Conservation (phyloP, 2,797 vertebrate species). For the Lemur catta region DNA sequence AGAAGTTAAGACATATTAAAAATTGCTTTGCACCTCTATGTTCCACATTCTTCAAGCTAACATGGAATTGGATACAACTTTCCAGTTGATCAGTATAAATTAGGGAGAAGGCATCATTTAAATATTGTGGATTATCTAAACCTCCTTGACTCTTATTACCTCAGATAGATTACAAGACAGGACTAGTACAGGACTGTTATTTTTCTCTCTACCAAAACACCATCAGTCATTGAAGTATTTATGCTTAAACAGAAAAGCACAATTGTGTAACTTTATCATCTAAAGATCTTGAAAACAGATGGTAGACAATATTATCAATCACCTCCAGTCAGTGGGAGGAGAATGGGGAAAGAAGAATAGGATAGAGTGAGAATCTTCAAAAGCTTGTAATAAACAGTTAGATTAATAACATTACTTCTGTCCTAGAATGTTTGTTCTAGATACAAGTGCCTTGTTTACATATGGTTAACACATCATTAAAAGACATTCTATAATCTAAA, state of each 20-base stretch:
- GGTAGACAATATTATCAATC: not conserved
- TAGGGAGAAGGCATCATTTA: not conserved
- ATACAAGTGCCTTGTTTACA: not conserved
- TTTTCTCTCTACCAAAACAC: not conserved
- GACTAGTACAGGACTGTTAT: not conserved
- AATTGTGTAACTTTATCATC: conserved; percentile 19
- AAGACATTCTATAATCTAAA: not conserved
- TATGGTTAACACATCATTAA: not conserved
- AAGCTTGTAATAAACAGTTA: not conserved
- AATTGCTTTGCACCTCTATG: not conserved
- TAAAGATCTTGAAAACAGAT: conserved; percentile 12
- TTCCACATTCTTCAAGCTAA: not conserved
- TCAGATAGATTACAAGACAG: not conserved
- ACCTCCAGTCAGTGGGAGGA: not conserved
- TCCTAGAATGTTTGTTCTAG: not conserved
- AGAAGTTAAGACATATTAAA: not conserved
- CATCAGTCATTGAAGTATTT: not conserved
- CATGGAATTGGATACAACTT: not conserved
- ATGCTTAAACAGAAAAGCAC: not conserved
- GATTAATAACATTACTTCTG: not conserved
- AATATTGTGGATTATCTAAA: not conserved
- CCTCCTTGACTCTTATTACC: not conserved
- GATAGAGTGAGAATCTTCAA: not conserved
- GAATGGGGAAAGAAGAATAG: not conserved
- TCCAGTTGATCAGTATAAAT: not conserved